phyloP scores from a whole-genome alignment of 2,888 invertebrate genomes.

The Anorthoa munda region DNA sequence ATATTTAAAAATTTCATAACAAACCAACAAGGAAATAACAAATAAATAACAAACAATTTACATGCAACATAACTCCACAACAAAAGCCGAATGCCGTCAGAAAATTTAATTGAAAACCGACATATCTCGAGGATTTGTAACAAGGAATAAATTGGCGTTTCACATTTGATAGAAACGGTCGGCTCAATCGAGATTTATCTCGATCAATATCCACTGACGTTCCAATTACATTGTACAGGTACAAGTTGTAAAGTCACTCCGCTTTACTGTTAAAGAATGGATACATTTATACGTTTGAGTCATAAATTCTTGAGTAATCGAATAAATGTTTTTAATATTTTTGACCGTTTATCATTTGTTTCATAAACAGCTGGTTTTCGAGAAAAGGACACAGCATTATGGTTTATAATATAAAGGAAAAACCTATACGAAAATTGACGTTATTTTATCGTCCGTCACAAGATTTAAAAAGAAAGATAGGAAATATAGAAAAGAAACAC shows the following conservation, averaged over 20 bases:
- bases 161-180: constrained; percentile 74
- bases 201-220: constrained; percentile 86
- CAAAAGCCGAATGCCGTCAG: constrained; percentile 61
- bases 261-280: constrained; percentile 66
- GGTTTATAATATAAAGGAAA: too few relatives aligned
- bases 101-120: constrained; percentile 68
- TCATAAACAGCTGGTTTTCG: too few relatives aligned
- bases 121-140: constrained; percentile 69
- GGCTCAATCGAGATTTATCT: constrained; percentile 84
- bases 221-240: constrained; percentile 85
- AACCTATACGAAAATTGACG: too few relatives aligned
- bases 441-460: too few relatives aligned
- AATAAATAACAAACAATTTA: constrained; percentile 56
- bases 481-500: too few relatives aligned
- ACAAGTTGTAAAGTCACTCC: constrained; percentile 74
- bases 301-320: neutral
- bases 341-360: neutral
- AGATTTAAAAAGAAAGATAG: neutral
- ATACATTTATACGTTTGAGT: constrained; percentile 56
- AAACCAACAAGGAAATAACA: constrained; percentile 44
- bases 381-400: neutral
- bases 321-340: neutral
- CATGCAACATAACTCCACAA: constrained; percentile 56
- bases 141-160: constrained; percentile 74
- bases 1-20: constrained; percentile 33